Base-by-base conservation (phyloP, 2,888 invertebrate species). In the Euclidia mi region DNA sequence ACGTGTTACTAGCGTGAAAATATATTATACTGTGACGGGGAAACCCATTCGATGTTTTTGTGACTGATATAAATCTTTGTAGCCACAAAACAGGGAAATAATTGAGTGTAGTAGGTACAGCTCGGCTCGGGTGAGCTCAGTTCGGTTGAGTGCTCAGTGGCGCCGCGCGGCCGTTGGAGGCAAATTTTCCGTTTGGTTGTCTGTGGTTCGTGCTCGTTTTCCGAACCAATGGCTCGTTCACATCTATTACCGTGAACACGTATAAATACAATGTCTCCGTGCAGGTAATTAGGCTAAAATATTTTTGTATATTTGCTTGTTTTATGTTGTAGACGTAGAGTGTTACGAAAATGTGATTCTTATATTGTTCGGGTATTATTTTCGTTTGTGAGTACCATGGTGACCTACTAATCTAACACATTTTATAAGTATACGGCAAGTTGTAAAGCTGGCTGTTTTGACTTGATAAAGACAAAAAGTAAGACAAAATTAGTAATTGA, bases 181-280 rank as follows among this genome's bases (percentile, higher is more conserved):
- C 71, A 70, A 81, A 83, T 85, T 86, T 85, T 87, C 83, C 83
- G 81, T 82, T 79, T 76, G 73, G 71, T 70, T 81, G 76, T 85
- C 75, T 70, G 59, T 73, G 69, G 69, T 60, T 69, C 60, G 65
- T 44, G 74, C 75, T 85, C 76, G 80, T 88, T 90, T 89, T 89
- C 88, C 87, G 53, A 79, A 43, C 71, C 88, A 85, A 46, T 87
- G 88, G 65, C 44, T 65, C 60, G 79, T 38, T 65, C 50, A 70
- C 72, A 79, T 71, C 65, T 65, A 66, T 60, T 62, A 64, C 67
- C 66, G 65, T 63, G 67, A 75, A 77, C 65, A 78, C 55, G 61
- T 65, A 65, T 48, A 60, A 46, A 58, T 43, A 55, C 46, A 55
- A 37, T 62, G 44, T 47, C 41, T 48, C 1, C 51, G 17, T 40